These are phyloP conservation scores for Tolmerus cingulatus DNA, from an alignment of 2,888 invertebrate genomes.

Conservation along the genomic window DNA sequence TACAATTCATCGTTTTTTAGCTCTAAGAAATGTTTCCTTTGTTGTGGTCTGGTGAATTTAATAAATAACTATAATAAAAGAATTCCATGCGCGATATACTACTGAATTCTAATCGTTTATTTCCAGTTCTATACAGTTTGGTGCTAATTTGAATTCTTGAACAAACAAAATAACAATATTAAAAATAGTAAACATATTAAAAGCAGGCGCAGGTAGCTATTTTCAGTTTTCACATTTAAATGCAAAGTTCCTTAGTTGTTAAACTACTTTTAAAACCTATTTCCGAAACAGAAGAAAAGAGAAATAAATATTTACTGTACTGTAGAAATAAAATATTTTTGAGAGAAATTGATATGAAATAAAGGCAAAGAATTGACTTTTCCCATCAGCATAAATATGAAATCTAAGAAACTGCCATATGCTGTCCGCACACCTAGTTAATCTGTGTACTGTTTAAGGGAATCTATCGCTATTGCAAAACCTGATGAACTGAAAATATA, in stretches of 20 bases:
- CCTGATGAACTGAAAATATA: constrained; percentile 18
- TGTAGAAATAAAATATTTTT: background rate
- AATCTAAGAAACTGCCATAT: constrained; percentile 24
- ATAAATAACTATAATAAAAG: background rate
- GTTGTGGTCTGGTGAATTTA: background rate
- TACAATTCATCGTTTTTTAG: constrained; percentile 3
- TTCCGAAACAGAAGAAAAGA: background rate
- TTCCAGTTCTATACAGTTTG: background rate
- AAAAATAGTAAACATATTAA: background rate
- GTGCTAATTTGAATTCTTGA: background rate
- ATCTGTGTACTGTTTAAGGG: background rate
- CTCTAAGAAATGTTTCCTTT: background rate
- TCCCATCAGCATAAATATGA: constrained; percentile 1
- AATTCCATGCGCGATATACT: background rate
- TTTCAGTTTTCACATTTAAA: background rate
- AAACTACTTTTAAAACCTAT: background rate
- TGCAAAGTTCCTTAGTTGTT: constrained; percentile 1
- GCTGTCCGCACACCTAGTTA: constrained; percentile 7
- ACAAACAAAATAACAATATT: no score
- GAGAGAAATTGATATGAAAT: background rate
- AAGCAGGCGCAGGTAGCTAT: background rate
- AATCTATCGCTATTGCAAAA: background rate
- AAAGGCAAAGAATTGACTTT: background rate
- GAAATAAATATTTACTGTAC: background rate
- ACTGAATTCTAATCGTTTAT: background rate